A percentile compares a stretch with the other conserved stretches of the same genome.
Evolutionary conservation across 1,140 invertebrate genomes (phyloP).

Genomic region (Drosophila nigromelanica): DNA sequence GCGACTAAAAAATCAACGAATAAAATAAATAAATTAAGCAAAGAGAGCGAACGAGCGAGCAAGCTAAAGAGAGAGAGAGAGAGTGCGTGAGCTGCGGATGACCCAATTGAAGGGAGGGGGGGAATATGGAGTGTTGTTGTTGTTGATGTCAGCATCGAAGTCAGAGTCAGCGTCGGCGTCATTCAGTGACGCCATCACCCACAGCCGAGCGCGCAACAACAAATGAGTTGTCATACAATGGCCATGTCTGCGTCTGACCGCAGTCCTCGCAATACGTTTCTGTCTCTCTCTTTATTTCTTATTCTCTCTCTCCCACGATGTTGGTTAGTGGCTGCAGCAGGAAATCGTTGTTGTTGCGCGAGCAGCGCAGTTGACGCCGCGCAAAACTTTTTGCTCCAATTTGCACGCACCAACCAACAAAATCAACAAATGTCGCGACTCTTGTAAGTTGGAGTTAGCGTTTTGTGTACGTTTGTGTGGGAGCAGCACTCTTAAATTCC

Average conservation of each 20-base stretch:
- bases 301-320: background rate
- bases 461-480: conserved; percentile 38
- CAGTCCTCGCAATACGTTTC: conserved; percentile 5
- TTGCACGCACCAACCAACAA: conserved; percentile 48
- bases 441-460: background rate
- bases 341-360: conserved; percentile 31
- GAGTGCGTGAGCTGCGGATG: conserved; percentile 38
- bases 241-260: conserved; percentile 27
- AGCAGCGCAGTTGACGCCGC: conserved; percentile 23
- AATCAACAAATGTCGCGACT: conserved; percentile 21
- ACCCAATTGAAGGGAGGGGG: conserved; percentile 67
- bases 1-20: conserved; percentile 22
- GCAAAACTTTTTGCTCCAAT: conserved; percentile 58
- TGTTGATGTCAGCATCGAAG: conserved; percentile 19
- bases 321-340: conserved; percentile 41
- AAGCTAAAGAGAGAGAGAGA: background rate
- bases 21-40: conserved; percentile 26
- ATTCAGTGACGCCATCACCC: conserved; percentile 68
- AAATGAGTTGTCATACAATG: conserved; percentile 66
- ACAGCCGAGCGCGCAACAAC: conserved; percentile 49
- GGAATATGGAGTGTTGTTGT: conserved; percentile 26
- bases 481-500: conserved; percentile 64
- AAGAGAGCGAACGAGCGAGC: background rate
- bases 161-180: conserved; percentile 35
- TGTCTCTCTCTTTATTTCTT: conserved; percentile 10